phyloP scores from a whole-genome alignment of 2,797 vertebrate species.

The Gallirallus australis region DNA sequence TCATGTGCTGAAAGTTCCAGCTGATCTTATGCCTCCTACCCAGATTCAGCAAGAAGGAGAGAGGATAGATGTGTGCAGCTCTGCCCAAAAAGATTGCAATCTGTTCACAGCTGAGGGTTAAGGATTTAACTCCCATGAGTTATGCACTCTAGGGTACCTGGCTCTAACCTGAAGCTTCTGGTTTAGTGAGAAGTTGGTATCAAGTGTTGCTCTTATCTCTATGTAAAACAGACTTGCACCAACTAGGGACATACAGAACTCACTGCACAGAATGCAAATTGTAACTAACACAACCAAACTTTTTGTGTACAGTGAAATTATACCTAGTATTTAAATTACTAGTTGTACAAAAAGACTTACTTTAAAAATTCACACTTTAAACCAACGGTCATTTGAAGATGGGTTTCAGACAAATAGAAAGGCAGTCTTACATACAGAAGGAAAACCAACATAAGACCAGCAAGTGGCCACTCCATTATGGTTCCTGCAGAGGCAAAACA shows the following conservation, averaged over 20 bases:
- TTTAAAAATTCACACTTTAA: neutral
- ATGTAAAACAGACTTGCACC: neutral
- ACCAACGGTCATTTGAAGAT: neutral
- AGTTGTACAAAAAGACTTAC: neutral
- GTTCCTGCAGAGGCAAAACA: neutral
- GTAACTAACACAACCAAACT: neutral
- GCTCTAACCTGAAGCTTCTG: neutral
- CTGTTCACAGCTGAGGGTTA: conserved; percentile 80
- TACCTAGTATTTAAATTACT: neutral
- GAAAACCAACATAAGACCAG: neutral
- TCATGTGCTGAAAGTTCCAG: conserved; percentile 98
- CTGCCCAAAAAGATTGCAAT: conserved; percentile 93
- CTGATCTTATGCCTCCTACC: conserved; percentile 95
- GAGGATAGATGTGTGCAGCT: conserved; percentile 94
- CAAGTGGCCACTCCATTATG: neutral
- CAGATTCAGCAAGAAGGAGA: conserved; percentile 95
- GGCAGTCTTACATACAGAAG: neutral
- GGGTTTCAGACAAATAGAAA: neutral
- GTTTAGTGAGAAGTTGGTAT: neutral
- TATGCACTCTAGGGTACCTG: neutral
- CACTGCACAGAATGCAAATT: neutral
- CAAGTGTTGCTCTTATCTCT: neutral
- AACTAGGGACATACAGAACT: neutral
- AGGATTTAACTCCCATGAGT: conserved; percentile 51
- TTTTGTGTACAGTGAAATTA: neutral